Base-by-base conservation (phyloP, 1,140 invertebrate species). In the Anthonomus grandis region DNA sequence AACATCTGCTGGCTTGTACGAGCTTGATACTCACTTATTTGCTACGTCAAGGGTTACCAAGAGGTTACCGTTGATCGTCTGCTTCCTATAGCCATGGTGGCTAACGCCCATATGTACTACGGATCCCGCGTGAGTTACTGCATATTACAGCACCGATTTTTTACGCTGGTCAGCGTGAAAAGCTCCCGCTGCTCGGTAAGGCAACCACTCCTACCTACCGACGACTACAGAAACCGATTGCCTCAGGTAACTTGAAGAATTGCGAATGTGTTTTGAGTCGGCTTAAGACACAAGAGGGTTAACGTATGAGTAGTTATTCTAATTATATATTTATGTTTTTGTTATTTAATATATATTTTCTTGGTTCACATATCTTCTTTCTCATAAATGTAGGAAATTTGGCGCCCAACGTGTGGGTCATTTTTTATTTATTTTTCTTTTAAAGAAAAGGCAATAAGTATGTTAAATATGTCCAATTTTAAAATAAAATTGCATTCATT, bases 81-180 rank as follows among this genome's bases (percentile, higher is more conserved):
- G 36, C 48, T 51, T 51, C 48, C 19, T 51, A 37, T n/a, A 15
- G 48, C 48, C 34, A 18, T 25, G n/a, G n/a, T n/a, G n/a, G 48
- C 37, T 39, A 10, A 51, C 37, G 34, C 48, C 37, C 48, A 51
- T 45, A 17, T 24, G 42, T n/a, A 25, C 22, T 25, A 10, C 27
- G 46, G 27, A 46, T 46, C 38, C 41, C 38, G n/a, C n/a, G 52
- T 55, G 42, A 55, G 52, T 55, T 55, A 55, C 52, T 55, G 52
- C 52, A 55, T 55, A 55, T 55, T 55, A 55, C 52, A 21, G 52
- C n/a, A n/a, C 13, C 42, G 18, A 45, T 55, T 55, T n/a, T 55
- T 55, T 55, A 46, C 19, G 42, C 31, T 55, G 52, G 42, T 36
- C 42, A 46, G 52, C 52, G 52, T 55, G 42, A 55, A 55, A 55